Conservation (phyloP, 1,140 invertebrate species). For the Drosophila kohkoa region DNA sequence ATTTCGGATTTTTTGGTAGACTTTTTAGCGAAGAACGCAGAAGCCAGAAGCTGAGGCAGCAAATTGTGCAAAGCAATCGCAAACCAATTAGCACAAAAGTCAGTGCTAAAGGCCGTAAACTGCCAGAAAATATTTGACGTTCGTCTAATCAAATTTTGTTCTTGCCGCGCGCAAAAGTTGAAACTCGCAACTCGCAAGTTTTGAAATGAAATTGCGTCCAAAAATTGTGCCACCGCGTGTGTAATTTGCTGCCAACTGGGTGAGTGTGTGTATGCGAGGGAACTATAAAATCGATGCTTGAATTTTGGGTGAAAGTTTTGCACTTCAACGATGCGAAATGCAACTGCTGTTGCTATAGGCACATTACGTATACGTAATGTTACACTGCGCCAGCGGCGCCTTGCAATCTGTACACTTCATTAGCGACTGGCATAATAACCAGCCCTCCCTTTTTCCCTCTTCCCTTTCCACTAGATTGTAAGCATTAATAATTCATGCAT, state of each 20-base stretch:
- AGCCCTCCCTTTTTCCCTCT: no score
- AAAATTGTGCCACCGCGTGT: slow-evolving; percentile 8
- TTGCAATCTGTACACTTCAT: slow-evolving; percentile 36
- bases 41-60: neutral
- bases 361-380: slow-evolving; percentile 31
- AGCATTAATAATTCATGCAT: slow-evolving; percentile 50
- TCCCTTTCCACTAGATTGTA: neutral
- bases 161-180: neutral
- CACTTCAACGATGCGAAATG: slow-evolving; percentile 1
- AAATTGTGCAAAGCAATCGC: slow-evolving; percentile 32
- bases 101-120: neutral
- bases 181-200: neutral
- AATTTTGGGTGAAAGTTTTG: slow-evolving; percentile 8
- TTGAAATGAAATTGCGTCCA: slow-evolving; percentile 24
- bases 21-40: neutral
- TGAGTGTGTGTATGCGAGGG: neutral
- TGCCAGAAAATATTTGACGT: slow-evolving; percentile 30
- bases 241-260: slow-evolving; percentile 9
- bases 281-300: slow-evolving; percentile 28
- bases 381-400: neutral
- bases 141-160: slow-evolving; percentile 20
- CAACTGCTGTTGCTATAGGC: slow-evolving; percentile 6
- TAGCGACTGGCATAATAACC: slow-evolving; percentile 17
- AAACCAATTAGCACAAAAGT: slow-evolving; percentile 35
- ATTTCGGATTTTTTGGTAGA: neutral